These are phyloP conservation scores for Drosophila recens DNA, from an alignment of 2,888 invertebrate species.

Conservation along the genomic window DNA sequence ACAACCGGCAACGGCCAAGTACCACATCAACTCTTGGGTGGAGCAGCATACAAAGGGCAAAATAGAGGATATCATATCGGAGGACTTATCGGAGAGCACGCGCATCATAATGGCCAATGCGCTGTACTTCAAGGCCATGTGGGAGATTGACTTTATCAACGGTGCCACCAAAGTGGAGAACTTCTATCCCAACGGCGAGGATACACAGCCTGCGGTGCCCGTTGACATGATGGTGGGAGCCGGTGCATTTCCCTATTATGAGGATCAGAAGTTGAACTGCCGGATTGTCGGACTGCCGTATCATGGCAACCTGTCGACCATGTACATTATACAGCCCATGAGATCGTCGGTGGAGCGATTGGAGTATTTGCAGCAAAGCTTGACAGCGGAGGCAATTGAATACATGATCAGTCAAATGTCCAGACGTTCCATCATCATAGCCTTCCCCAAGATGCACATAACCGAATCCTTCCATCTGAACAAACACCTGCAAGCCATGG, in stretches of 20 bases:
- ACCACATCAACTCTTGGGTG: constrained; percentile 88
- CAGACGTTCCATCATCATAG: constrained; percentile 86
- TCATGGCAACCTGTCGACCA: constrained; percentile 87
- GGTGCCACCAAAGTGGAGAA: constrained; percentile 85
- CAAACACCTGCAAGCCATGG: constrained; percentile 86
- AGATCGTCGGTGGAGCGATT: constrained; percentile 86
- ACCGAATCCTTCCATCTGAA: constrained; percentile 40
- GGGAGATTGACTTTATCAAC: constrained; percentile 88
- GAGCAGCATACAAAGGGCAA: constrained; percentile 87
- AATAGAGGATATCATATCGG: constrained; percentile 87
- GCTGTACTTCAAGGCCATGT: constrained; percentile 88
- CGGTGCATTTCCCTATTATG: constrained; percentile 87
- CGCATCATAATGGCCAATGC: constrained; percentile 88
- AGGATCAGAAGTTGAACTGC: constrained; percentile 84
- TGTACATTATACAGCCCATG: constrained; percentile 89
- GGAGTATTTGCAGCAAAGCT: constrained; percentile 84
- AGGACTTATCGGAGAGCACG: constrained; percentile 86
- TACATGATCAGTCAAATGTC: constrained; percentile 82
- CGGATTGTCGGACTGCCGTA: constrained; percentile 89
- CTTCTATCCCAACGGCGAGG: constrained; percentile 86
- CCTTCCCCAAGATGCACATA: constrained; percentile 91
- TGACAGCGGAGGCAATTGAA: constrained; percentile 85
- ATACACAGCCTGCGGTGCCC: constrained; percentile 71
- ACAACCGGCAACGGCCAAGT: constrained; percentile 83
- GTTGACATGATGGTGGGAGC: constrained; percentile 89